Conservation (phyloP, 1,140 invertebrate species). For the Lasaia peninsularis region DNA sequence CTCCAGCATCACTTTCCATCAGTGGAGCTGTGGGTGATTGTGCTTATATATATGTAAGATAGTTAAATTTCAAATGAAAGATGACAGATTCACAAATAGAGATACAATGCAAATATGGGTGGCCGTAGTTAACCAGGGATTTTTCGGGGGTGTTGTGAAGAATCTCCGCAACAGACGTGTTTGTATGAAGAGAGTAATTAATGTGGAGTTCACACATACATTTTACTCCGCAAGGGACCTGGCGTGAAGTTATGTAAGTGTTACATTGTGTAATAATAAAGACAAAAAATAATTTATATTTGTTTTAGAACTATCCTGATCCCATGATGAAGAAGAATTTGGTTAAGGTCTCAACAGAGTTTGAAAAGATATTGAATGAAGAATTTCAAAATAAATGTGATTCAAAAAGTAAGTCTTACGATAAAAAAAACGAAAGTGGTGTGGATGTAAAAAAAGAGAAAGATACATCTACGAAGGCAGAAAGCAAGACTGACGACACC, state of each 20-base stretch:
- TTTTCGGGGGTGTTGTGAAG: too few species aligned
- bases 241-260: neutral
- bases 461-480: slow-evolving; percentile 34
- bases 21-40: too few species aligned
- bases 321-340: slow-evolving; percentile 60
- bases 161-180: too few species aligned
- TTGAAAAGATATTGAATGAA: slow-evolving; percentile 63
- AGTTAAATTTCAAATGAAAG: too few species aligned
- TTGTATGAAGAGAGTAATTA: too few species aligned
- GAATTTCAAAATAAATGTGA: slow-evolving; percentile 61
- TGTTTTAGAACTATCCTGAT: slow-evolving; percentile 64
- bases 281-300: neutral
- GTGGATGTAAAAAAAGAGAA: slow-evolving; percentile 44
- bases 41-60: too few species aligned
- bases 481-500: slow-evolving; percentile 35
- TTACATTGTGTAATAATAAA: slow-evolving; percentile 3
- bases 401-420: slow-evolving; percentile 41
- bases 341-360: slow-evolving; percentile 61
- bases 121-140: too few species aligned
- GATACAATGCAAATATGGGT: too few species aligned
- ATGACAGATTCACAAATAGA: too few species aligned
- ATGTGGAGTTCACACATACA: too few species aligned
- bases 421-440: slow-evolving; percentile 30
- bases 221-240: too few species aligned
- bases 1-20: too few species aligned